These are phyloP conservation scores for Ormia ochracea DNA, from an alignment of 2,888 invertebrate species.

Conservation along the genomic window DNA sequence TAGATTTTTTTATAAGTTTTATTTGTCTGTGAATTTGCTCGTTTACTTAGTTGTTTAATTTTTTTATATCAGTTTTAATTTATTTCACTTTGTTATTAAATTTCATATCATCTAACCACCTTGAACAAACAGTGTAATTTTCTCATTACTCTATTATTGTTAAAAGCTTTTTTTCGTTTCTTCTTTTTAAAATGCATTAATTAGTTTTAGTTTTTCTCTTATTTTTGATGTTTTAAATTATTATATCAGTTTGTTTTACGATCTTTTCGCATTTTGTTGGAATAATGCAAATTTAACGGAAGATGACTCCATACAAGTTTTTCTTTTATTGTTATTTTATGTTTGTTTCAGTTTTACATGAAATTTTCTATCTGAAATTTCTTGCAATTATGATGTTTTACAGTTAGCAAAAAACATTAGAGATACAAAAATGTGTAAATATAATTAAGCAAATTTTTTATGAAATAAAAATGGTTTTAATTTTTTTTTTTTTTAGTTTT, in stretches of 20 bases:
- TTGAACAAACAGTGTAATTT: constrained; percentile 27
- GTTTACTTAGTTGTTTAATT: background rate
- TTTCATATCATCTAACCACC: constrained; percentile 12
- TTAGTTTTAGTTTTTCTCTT: constrained; percentile 37
- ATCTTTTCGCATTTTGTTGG: constrained; percentile 33
- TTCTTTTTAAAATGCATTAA: constrained; percentile 47
- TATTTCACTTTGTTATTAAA: background rate
- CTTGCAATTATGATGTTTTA: constrained; percentile 6
- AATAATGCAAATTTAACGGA: constrained; percentile 59
- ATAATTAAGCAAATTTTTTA: background rate
- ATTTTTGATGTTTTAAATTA: constrained; percentile 43
- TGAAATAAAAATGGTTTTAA: too few relatives aligned
- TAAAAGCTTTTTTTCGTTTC: constrained; percentile 39
- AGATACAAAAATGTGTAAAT: background rate
- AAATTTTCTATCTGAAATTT: constrained; percentile 16
- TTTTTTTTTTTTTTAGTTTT: too few relatives aligned
- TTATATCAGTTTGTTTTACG: constrained; percentile 29
- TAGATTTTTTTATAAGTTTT: background rate
- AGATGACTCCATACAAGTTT: constrained; percentile 60
- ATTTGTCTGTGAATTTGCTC: background rate
- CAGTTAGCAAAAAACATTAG: background rate
- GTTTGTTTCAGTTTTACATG: constrained; percentile 1
- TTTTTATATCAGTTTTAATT: background rate
- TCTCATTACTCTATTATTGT: constrained; percentile 29
- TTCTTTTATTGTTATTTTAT: background rate